phyloP scores from a whole-genome alignment of 2,888 invertebrate genomes.

The Masnerella sp. region DNA sequence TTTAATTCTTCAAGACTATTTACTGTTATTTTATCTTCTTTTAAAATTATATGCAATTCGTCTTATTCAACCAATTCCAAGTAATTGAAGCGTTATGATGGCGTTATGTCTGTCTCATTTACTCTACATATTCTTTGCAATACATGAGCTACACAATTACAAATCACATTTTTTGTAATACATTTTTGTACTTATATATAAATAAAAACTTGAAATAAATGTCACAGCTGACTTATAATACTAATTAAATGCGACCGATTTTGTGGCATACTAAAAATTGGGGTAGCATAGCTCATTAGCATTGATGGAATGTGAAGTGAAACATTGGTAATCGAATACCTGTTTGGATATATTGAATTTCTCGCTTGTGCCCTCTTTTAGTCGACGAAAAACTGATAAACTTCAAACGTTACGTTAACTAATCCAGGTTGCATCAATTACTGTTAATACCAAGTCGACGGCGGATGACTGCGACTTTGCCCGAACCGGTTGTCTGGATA shows the following conservation, averaged over 20 bases:
- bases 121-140: too few species aligned
- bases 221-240: too few species aligned
- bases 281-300: slow-evolving; percentile 1
- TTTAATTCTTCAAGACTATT: too few species aligned
- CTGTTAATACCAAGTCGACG: slow-evolving; percentile 6
- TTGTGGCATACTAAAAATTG: not conserved
- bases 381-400: slow-evolving; percentile 23
- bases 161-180: too few species aligned
- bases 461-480: slow-evolving; percentile 41
- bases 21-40: too few species aligned
- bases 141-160: too few species aligned
- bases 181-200: too few species aligned
- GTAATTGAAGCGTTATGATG: too few species aligned
- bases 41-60: too few species aligned
- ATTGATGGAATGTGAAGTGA: slow-evolving; percentile 24
- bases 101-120: too few species aligned
- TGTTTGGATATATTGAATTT: slow-evolving; percentile 10
- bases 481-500: slow-evolving; percentile 33
- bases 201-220: too few species aligned
- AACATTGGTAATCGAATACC: slow-evolving; percentile 10
- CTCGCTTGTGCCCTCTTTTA: slow-evolving; percentile 10
- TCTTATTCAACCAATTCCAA: too few species aligned
- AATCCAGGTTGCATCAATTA: slow-evolving; percentile 50
- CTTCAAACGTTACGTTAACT: slow-evolving; percentile 24
- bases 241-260: not conserved